Base-by-base conservation (phyloP, 2,888 invertebrate species). In the Apamea anceps region DNA sequence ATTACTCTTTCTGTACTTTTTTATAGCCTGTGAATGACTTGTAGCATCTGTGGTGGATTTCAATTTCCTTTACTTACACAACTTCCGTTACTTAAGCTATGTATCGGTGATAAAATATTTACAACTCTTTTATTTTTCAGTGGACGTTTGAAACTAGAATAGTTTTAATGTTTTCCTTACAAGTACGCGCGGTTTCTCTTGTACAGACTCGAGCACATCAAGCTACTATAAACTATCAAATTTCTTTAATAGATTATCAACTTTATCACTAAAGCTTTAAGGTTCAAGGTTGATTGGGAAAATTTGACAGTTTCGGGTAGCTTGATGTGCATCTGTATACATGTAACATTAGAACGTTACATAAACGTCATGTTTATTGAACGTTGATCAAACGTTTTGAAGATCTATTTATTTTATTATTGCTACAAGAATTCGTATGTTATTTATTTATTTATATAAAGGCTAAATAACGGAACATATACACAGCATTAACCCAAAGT, bases 1-100 rank as follows among this genome's bases (percentile, higher is more conserved):
- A 95, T 94, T 95, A 94, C 95, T 94, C 93, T 94, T 93, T 92
- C 91, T 90, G 90, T 91, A 92, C 92, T 95, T 95, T 60, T 96
- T 96, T 95, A 96, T 93, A 92, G 93, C 90, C 93, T 93, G 95
- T 94, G 94, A 95, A 95, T 95, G 96, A 96, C 93, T 96, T 84
- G 91, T 83, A 94, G 94, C 96, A 96, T 96, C 96, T 96, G 96
- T 92, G 95, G 96, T 95, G 92, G 94, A 95, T 95, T 95, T 95
- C 94, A 92, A 95, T 96, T 95, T 95, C 96, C 95, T 95, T 94
- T 93, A 94, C 95, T 94, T 93, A 94, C 93, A 91, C 88, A 91
- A 94, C 96, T 95, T 96, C 96, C 96, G 95, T 93, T 94, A 93
- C 93, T 84, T 86, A 77, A 91, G 91, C 91, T 89, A 93, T 95